phyloP scores from a whole-genome alignment of 1,140 invertebrate species.

The Babylonia areolata region DNA sequence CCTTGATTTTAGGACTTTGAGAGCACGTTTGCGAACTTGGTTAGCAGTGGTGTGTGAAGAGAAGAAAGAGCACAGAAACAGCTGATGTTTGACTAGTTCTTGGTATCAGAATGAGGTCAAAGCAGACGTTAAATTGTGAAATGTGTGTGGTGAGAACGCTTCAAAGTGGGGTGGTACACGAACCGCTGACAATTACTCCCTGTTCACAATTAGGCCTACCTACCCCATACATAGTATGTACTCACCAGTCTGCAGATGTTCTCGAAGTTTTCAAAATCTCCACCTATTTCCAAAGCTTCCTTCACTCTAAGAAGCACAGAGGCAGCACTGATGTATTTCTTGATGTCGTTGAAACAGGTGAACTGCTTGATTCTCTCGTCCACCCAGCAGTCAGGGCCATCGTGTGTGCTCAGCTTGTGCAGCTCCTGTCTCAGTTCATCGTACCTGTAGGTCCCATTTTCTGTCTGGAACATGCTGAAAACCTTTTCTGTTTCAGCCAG shows the following conservation, averaged over 20 bases:
- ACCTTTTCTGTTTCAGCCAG: not conserved
- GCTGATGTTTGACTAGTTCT: no score
- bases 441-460: not conserved
- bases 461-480: not conserved
- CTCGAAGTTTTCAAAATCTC: conserved; percentile 50
- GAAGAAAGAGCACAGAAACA: no score
- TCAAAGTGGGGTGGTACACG: no score
- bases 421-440: not conserved
- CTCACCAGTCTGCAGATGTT: conserved; percentile 43
- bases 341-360: conserved; percentile 43
- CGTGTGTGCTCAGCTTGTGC: not conserved
- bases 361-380: conserved; percentile 51
- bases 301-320: conserved; percentile 49
- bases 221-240: not conserved
- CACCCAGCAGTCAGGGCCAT: conserved; percentile 31
- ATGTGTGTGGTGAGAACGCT: no score
- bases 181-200: no score
- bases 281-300: conserved; percentile 45
- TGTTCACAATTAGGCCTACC: no score
- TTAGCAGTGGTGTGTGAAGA: no score
- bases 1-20: no score
- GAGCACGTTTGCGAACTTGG: no score
- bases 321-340: conserved; percentile 48
- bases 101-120: no score
- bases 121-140: no score